These are phyloP conservation scores for Hoplostethus atlanticus DNA, from an alignment of 2,797 vertebrate species.

Conservation along the genomic window DNA sequence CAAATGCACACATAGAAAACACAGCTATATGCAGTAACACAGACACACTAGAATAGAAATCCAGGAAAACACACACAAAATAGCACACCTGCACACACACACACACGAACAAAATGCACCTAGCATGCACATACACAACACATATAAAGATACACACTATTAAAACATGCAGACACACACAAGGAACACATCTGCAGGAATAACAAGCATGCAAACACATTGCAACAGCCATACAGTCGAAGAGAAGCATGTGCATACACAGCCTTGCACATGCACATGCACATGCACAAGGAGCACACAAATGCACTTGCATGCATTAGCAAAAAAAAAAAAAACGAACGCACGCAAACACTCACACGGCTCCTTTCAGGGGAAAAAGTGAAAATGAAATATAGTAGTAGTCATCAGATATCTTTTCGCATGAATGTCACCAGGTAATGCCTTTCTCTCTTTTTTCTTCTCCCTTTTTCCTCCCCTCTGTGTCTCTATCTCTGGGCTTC, in stretches of 20 bases:
- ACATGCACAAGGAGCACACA: neutral
- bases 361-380: conserved; percentile 33
- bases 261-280: neutral
- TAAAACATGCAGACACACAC: too few species aligned
- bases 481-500: conserved; percentile 42
- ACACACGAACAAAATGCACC: too few species aligned
- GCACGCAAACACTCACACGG: conserved; percentile 7
- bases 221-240: neutral
- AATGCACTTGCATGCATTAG: neutral
- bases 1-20: too few species aligned
- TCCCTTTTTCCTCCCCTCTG: conserved; percentile 4
- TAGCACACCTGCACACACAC: too few species aligned
- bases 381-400: conserved; percentile 57
- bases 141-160: too few species aligned
- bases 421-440: conserved; percentile 54
- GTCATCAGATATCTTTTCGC: conserved; percentile 43
- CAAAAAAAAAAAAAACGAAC: neutral
- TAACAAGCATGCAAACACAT: neutral
- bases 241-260: neutral
- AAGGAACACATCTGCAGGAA: neutral
- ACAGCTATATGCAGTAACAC: too few species aligned
- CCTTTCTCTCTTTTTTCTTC: conserved; percentile 39
- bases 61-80: too few species aligned
- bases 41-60: too few species aligned
- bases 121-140: too few species aligned